Percentiles rank a stretch among this genome's conserved stretches.
Evolutionary conservation across 2,797 vertebrate species (phyloP).

Genomic region (Cuculus canorus): DNA sequence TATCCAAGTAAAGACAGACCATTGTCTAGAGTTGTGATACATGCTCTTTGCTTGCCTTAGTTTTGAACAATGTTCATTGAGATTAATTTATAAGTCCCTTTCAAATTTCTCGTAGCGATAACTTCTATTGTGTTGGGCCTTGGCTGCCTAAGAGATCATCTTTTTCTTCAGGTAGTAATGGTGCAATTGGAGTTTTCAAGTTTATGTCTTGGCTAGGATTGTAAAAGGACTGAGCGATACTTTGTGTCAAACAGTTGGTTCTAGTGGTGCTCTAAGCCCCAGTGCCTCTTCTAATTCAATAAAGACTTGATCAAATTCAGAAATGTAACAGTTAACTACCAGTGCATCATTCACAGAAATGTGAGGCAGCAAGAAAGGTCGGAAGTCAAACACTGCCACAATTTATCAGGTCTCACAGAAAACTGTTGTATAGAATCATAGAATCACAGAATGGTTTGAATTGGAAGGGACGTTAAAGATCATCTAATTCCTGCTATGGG

Average conservation of each 20-base stretch:
- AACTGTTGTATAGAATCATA: neutral
- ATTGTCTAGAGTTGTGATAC: neutral
- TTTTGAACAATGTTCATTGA: neutral
- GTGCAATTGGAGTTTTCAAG: neutral
- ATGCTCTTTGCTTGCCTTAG: neutral
- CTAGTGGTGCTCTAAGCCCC: neutral
- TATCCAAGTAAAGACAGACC: neutral
- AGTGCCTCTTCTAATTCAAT: neutral
- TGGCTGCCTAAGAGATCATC: neutral
- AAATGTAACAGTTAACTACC: neutral
- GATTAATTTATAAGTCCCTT: neutral
- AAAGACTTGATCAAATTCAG: neutral
- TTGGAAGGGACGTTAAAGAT: no score
- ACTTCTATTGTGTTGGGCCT: neutral
- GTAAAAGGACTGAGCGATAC: neutral
- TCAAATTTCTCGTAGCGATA: neutral
- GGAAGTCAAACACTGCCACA: neutral
- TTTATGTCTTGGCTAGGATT: neutral
- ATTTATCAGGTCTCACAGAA: neutral
- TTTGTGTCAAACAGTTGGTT: neutral
- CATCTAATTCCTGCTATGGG: no score
- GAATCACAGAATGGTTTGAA: no score
- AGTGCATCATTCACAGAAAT: neutral
- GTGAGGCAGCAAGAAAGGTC: rapidly evolving
- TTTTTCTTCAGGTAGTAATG: neutral